These are phyloP conservation scores for Abrostola tripartita DNA, from an alignment of 2,888 invertebrate species.

Conservation along the genomic window DNA sequence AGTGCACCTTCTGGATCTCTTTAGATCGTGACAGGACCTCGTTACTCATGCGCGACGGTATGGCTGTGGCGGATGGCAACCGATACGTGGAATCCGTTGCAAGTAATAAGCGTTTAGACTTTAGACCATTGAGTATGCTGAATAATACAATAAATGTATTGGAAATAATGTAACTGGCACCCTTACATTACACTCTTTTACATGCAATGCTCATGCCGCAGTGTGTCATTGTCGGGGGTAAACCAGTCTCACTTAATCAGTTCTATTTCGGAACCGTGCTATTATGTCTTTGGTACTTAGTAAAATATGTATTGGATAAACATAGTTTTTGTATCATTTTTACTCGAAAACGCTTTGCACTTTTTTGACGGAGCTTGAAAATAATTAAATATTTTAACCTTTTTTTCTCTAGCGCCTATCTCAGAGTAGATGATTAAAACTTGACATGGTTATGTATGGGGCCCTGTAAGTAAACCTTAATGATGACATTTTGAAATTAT, in stretches of 20 bases:
- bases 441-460: too few relatives aligned
- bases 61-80: slow-evolving; percentile 76
- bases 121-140: slow-evolving; percentile 11
- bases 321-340: too few relatives aligned
- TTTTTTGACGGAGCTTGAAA: too few relatives aligned
- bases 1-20: slow-evolving; percentile 42
- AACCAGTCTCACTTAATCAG: background rate
- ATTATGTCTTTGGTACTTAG: too few relatives aligned
- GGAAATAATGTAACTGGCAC: background rate
- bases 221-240: background rate
- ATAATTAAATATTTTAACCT: too few relatives aligned
- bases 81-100: slow-evolving; percentile 62
- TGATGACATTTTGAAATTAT: too few relatives aligned
- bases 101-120: slow-evolving; percentile 58
- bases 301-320: too few relatives aligned
- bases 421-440: too few relatives aligned
- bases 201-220: background rate
- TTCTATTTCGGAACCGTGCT: too few relatives aligned
- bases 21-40: slow-evolving; percentile 52
- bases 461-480: too few relatives aligned
- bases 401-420: too few relatives aligned
- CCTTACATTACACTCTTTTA: background rate
- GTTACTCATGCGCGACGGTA: slow-evolving; percentile 78
- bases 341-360: too few relatives aligned
- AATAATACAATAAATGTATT: slow-evolving; percentile 2